Evolutionary conservation across 2,888 invertebrate species (phyloP), one percentile per base, ranked within the genome.

Genomic region (Drosophila paracracens): DNA sequence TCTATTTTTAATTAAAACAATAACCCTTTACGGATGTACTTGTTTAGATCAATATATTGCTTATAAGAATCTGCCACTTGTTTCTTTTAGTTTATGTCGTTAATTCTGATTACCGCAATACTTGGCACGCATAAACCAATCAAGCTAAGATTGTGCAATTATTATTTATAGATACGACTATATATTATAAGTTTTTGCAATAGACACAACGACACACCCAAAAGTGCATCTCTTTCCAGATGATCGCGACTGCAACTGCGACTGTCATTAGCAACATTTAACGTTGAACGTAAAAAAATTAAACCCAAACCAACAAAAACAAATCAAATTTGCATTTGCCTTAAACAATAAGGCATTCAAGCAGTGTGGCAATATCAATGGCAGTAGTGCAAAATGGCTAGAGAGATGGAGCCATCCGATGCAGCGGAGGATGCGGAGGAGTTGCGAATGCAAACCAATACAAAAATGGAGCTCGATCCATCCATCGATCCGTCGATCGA

Each of bases 381-480:
- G 54, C 54, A 64, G 35, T 50, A 56, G 71, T 70, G 51, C 53
- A 58, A 65, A 58, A 62, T 65, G 73, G 68, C 70, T 58, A 40
- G 46, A 38, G 51, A 67, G 78, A 66, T 81, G 57, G 70, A 81
- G 83, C 75, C 75, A 80, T 82, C 74, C 21, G 50, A 51, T 36
- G 65, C 50, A 65, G 18, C 18, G 50, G 50, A 50, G 51, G 27
- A 51, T 68, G 46, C 72, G 73, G 81, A 81, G 78, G 73, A 78
- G 78, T 74, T 78, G 56, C 65, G 64, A 82, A 67, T 67, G 67
- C 82, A 51, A 66, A 52, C 68, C 70, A 70, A 81, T 87, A 84
- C 89, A 72, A 84, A 84, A 87, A 84, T 84, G 83, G 83, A 84
- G 83, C 83, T 84, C 63, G 68, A 72, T 70, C 71, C 70, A 72